Conservation (phyloP, 2,888 invertebrate genomes). For the Bombylius discolor region DNA sequence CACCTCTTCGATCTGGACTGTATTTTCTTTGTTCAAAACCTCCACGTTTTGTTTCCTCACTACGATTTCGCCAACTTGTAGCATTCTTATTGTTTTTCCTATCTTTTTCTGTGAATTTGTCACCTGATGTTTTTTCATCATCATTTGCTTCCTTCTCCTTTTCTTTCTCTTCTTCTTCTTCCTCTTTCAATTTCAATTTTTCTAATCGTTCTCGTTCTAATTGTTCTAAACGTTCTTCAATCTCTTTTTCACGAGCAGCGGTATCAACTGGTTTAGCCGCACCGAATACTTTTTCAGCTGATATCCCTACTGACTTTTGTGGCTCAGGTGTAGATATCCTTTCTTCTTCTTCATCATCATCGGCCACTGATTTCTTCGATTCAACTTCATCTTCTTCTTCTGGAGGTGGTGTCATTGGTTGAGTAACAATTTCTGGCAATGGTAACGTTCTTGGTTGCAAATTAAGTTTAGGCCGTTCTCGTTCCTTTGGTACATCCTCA, state of each 20-base stretch:
- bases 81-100: conserved; percentile 27
- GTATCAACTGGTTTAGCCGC: conserved; percentile 92
- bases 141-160: conserved; percentile 4
- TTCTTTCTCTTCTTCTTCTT: conserved; percentile 10
- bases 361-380: neutral
- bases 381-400: conserved; percentile 35
- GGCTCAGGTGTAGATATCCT: conserved; percentile 12
- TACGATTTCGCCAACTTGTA: conserved; percentile 27
- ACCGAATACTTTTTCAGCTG: conserved; percentile 77
- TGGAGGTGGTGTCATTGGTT: conserved; percentile 25
- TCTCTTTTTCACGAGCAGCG: conserved; percentile 75
- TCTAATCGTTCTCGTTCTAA: conserved; percentile 43
- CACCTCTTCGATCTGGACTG: conserved; percentile 21
- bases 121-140: conserved; percentile 9
- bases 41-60: conserved; percentile 11
- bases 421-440: conserved; percentile 39
- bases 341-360: conserved; percentile 4
- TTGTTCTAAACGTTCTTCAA: conserved; percentile 70
- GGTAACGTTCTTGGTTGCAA: conserved; percentile 72
- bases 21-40: conserved; percentile 20
- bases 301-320: conserved; percentile 38
- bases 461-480: conserved; percentile 57
- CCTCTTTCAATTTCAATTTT: conserved; percentile 22
- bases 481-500: conserved; percentile 13
- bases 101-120: conserved; percentile 23